These are phyloP conservation scores for Dynastes hyllus DNA, from an alignment of 2,888 invertebrate species.

Conservation along the genomic window DNA sequence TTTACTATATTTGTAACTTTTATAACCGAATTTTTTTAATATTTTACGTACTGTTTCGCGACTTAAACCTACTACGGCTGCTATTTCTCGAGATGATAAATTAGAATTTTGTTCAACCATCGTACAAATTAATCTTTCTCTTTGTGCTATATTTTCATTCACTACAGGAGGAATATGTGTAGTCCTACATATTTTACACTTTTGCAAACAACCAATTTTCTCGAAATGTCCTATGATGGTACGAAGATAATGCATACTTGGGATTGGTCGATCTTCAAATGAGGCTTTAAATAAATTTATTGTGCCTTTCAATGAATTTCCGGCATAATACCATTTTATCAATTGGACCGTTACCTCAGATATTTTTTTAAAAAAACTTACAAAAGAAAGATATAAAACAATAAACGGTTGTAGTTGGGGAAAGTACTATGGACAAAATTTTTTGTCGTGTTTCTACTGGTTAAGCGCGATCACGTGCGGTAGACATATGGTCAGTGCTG, in stretches of 20 bases:
- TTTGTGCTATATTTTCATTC: background rate
- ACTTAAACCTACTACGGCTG: background rate
- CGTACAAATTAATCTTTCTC: background rate
- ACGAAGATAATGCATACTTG: background rate
- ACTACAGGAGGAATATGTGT: background rate
- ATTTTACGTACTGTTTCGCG: background rate
- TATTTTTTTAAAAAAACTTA: no score
- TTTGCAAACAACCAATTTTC: slow-evolving; percentile 2
- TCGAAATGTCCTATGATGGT: background rate
- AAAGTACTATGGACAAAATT: no score
- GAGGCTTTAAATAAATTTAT: slow-evolving; percentile 3
- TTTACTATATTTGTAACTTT: background rate
- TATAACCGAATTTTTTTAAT: background rate
- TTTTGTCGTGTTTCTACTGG: no score
- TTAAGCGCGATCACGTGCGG: no score
- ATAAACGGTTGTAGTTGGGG: no score
- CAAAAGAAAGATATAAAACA: no score
- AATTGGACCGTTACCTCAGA: background rate
- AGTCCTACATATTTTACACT: background rate
- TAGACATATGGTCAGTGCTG: no score
- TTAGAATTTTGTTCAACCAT: background rate
- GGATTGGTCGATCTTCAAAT: background rate
- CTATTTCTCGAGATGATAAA: slow-evolving; percentile 1
- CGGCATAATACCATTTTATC: background rate
- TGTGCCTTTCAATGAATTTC: background rate